Evolutionary conservation across 37 sponge, comb jelly and placozoan genomes (phyloP).

Genomic region (Lycopodina hypogea): DNA sequence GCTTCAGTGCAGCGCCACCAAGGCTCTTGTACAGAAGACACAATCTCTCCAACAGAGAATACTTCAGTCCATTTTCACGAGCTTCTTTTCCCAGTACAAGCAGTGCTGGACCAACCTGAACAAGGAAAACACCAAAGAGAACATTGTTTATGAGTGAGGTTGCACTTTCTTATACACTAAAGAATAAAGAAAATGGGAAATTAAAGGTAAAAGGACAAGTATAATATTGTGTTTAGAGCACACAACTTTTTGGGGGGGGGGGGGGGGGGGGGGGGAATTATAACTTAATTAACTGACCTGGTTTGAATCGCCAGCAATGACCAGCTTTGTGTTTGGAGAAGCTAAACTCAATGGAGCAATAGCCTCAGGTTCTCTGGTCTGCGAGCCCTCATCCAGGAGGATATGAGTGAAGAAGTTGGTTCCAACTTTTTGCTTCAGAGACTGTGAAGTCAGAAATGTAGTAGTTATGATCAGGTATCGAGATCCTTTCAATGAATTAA

Average conservation of each 20-base stretch:
- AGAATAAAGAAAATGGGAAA: too few relatives aligned
- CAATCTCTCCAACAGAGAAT: conserved; percentile 63
- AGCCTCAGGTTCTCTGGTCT: conserved; percentile 62
- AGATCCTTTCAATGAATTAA: background rate
- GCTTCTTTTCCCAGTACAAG: conserved; percentile 68
- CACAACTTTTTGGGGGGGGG: too few relatives aligned
- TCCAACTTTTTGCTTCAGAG: background rate
- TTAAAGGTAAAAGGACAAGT: too few relatives aligned
- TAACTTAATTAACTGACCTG: conserved; percentile 68
- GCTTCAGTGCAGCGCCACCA: background rate
- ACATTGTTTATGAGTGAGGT: too few relatives aligned
- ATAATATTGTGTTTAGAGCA: too few relatives aligned
- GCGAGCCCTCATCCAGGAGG: conserved; percentile 80
- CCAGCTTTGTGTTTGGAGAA: conserved; percentile 43
- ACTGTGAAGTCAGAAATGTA: conserved; percentile 40
- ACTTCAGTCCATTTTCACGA: conserved; percentile 43
- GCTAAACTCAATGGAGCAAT: conserved; percentile 63
- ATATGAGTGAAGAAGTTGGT: conserved; percentile 75
- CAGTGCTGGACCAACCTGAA: conserved; percentile 72
- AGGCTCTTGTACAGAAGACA: conserved; percentile 13
- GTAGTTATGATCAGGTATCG: conserved; percentile 36
- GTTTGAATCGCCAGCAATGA: conserved; percentile 73
- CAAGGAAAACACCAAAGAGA: background rate
- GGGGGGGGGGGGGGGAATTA: too few relatives aligned
- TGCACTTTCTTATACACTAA: too few relatives aligned